phyloP scores from a whole-genome alignment of 2,888 invertebrate species.

The Cyclophora albipunctata region DNA sequence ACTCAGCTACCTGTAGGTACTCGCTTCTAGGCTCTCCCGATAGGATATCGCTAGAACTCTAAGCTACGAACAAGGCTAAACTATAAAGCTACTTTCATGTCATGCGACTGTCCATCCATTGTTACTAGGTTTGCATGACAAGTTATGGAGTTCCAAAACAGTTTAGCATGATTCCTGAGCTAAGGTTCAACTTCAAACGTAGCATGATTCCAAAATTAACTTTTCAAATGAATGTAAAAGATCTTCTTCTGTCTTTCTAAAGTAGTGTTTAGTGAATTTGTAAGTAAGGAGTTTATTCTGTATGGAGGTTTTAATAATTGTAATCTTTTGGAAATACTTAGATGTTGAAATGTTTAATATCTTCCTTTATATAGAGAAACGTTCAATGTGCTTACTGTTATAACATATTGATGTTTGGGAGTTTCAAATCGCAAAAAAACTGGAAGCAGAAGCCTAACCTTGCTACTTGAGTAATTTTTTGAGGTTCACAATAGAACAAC shows the following conservation, averaged over 20 bases:
- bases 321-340: too few species aligned
- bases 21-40: conserved; percentile 22
- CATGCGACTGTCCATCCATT: conserved; percentile 17
- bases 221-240: too few species aligned
- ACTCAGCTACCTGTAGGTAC: conserved; percentile 28
- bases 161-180: conserved; percentile 12
- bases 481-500: too few species aligned
- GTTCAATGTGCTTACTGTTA: conserved; percentile 31
- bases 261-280: too few species aligned
- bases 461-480: too few species aligned
- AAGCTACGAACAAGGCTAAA: too few species aligned
- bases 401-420: conserved; percentile 18
- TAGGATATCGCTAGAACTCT: background rate
- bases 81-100: conserved; percentile 10
- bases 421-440: conserved; percentile 27
- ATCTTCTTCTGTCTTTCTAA: too few species aligned
- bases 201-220: conserved; percentile 28
- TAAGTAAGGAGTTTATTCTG: too few species aligned
- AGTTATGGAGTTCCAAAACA: conserved; percentile 14
- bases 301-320: too few species aligned
- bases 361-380: background rate
- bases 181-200: conserved; percentile 14
- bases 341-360: too few species aligned
- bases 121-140: conserved; percentile 30
- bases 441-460: background rate